Evolutionary conservation across 2,113 vertebrate species (phyloP).

Genomic region (Pangasianodon gigas): DNA sequence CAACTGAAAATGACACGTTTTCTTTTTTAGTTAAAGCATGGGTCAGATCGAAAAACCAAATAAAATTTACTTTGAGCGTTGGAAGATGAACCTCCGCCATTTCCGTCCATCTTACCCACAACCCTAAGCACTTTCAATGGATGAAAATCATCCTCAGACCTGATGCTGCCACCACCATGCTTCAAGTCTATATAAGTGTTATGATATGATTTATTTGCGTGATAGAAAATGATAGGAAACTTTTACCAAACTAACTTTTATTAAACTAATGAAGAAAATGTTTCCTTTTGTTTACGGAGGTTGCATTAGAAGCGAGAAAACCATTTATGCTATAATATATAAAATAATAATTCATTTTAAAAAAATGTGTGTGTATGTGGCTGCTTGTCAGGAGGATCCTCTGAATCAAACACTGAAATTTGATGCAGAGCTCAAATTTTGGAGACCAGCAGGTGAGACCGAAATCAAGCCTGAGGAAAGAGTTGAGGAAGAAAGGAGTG

Average conservation of each 20-base stretch:
- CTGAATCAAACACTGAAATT: slow-evolving; percentile 74
- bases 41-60: too few species aligned
- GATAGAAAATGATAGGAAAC: not conserved
- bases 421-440: slow-evolving; percentile 67
- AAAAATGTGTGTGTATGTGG: not conserved
- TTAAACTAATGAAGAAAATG: not conserved
- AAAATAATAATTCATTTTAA: not conserved
- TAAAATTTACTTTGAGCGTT: not conserved
- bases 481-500: not conserved
- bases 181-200: not conserved
- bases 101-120: not conserved
- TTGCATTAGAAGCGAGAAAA: not conserved
- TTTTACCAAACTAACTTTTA: not conserved
- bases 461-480: slow-evolving; percentile 32
- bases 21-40: too few species aligned
- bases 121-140: not conserved
- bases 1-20: too few species aligned
- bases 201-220: not conserved
- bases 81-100: not conserved
- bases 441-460: slow-evolving; percentile 43
- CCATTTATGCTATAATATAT: not conserved
- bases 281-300: not conserved
- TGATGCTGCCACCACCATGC: not conserved
- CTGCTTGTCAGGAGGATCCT: slow-evolving; percentile 64
- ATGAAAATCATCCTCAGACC: not conserved